Evolutionary conservation across 1,140 invertebrate species (phyloP).

Genomic region (Sinonovacula constricta): DNA sequence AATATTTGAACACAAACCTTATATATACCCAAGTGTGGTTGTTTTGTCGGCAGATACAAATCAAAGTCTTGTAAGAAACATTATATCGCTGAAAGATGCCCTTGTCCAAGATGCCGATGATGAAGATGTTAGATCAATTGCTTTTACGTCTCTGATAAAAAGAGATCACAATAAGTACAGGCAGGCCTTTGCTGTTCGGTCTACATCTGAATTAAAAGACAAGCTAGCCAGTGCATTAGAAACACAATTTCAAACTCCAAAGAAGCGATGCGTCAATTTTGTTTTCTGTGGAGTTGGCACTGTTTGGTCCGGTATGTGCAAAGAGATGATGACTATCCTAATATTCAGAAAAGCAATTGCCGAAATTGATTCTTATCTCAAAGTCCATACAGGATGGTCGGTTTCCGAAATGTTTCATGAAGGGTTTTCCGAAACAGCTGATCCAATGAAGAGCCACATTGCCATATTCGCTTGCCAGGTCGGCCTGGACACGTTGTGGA

Average conservation of each 20-base stretch:
- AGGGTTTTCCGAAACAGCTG: slow-evolving; percentile 45
- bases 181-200: slow-evolving; percentile 34
- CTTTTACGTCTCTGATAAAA: slow-evolving; percentile 56
- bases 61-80: no score
- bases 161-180: slow-evolving; percentile 53
- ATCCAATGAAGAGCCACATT: slow-evolving; percentile 60
- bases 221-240: background rate
- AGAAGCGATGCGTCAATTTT: slow-evolving; percentile 48
- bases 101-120: slow-evolving; percentile 14
- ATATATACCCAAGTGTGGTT: background rate
- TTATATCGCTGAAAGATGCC: no score
- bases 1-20: slow-evolving; percentile 65
- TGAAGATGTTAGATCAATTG: slow-evolving; percentile 29
- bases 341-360: slow-evolving; percentile 47
- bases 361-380: slow-evolving; percentile 57
- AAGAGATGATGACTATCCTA: slow-evolving; percentile 40
- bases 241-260: background rate
- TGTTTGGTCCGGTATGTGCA: slow-evolving; percentile 62
- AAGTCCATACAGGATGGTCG: slow-evolving; percentile 52
- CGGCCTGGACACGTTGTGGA: slow-evolving; percentile 59
- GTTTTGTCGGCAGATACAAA: slow-evolving; percentile 24
- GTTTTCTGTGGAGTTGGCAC: slow-evolving; percentile 69
- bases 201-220: slow-evolving; percentile 31
- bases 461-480: slow-evolving; percentile 69
- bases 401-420: slow-evolving; percentile 23